Conservation (phyloP, 1,140 invertebrate genomes). For the Hycleus phaleratus region DNA sequence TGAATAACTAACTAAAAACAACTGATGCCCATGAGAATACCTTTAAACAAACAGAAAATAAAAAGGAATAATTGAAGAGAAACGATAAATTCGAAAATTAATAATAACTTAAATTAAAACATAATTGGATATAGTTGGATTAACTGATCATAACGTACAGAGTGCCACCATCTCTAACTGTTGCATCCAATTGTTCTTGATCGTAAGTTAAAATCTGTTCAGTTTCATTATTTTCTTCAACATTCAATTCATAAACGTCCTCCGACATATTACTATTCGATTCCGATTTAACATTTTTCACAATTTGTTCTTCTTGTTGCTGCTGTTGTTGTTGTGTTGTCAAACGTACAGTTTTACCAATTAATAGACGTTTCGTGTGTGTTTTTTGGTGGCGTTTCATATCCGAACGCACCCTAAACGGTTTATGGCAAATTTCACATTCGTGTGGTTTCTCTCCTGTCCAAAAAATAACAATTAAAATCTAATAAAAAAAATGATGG, state of each 20-base stretch:
- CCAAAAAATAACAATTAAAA: too few relatives aligned
- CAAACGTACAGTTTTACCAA: background rate
- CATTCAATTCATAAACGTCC: conserved; percentile 19
- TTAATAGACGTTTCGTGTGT: conserved; percentile 43
- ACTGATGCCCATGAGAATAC: conserved; percentile 9
- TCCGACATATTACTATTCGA: conserved; percentile 16
- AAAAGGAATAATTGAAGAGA: background rate
- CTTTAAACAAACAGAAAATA: conserved; percentile 6
- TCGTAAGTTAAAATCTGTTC: conserved; percentile 23
- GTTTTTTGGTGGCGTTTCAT: conserved; percentile 81
- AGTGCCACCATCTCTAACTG: conserved; percentile 23
- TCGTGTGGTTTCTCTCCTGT: conserved; percentile 62
- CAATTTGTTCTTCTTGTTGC: background rate
- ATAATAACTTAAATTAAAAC: too few relatives aligned
- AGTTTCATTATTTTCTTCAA: conserved; percentile 9
- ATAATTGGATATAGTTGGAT: background rate
- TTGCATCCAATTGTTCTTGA: conserved; percentile 18
- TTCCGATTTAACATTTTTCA: conserved; percentile 6
- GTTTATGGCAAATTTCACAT: conserved; percentile 69
- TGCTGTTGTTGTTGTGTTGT: background rate
- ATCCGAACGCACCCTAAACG: conserved; percentile 79
- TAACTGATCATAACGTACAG: conserved; percentile 28
- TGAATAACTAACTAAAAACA: conserved; percentile 10
- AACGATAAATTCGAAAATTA: background rate
- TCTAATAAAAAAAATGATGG: too few relatives aligned